Conservation (phyloP, 2,888 invertebrate genomes). For the Coelogynopora nodosa region DNA sequence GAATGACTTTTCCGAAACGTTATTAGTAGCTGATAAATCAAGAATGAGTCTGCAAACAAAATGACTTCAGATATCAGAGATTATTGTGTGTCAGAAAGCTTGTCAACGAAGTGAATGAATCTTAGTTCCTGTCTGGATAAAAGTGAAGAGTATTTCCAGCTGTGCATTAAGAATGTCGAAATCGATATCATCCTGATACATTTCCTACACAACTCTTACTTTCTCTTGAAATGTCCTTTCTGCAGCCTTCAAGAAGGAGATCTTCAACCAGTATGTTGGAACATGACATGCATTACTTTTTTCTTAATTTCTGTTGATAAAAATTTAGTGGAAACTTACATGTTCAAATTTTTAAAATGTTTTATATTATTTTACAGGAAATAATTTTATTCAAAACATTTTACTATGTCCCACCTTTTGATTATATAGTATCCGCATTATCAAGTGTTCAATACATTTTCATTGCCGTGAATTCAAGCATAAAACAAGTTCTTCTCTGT, state of each 20-base stretch:
- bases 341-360: too few species aligned
- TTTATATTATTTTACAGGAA: too few species aligned
- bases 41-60: background rate
- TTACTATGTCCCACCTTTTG: too few species aligned
- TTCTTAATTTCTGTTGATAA: background rate
- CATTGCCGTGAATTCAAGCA: too few species aligned
- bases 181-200: constrained; percentile 25
- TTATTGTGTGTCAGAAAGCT: constrained; percentile 13
- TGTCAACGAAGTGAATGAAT: background rate
- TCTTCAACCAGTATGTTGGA: constrained; percentile 23
- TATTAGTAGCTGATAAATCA: background rate
- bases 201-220: background rate
- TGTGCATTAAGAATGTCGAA: constrained; percentile 16
- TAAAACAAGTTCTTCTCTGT: too few species aligned
- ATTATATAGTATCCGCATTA: too few species aligned
- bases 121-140: background rate
- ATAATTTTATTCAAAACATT: too few species aligned
- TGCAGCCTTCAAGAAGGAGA: constrained; percentile 13
- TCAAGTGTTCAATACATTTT: too few species aligned
- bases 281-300: background rate
- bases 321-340: too few species aligned
- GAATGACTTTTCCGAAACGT: background rate
- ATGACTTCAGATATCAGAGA: constrained; percentile 9
- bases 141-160: background rate
- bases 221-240: constrained; percentile 14